Conservation (phyloP, 2,113 vertebrate species). For the Rhineura floridana region DNA sequence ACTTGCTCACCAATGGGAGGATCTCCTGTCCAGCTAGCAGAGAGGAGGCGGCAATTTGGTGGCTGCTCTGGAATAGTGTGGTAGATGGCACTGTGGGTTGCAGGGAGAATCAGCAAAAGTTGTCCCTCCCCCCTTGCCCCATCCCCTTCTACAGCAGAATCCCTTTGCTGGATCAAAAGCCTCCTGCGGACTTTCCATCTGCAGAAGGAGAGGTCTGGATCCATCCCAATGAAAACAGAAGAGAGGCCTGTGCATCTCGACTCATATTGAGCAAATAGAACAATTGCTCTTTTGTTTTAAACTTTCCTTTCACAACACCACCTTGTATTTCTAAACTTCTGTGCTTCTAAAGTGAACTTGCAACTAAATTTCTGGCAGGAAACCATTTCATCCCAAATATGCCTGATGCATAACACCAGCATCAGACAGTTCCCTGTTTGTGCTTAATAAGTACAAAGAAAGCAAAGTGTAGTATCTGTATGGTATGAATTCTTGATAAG, state of each 20-base stretch:
- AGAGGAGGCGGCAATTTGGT: no score
- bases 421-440: conserved; percentile 25
- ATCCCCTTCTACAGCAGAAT: no score
- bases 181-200: no score
- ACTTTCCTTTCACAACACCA: conserved; percentile 35
- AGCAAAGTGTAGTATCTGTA: conserved; percentile 29
- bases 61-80: no score
- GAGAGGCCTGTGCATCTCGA: neutral
- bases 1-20: no score
- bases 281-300: conserved; percentile 52
- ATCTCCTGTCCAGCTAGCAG: no score
- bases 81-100: no score
- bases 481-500: conserved; percentile 41
- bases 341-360: conserved; percentile 30
- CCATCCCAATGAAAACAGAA: neutral
- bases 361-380: neutral
- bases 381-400: conserved; percentile 13
- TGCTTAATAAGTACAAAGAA: conserved; percentile 46
- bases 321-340: conserved; percentile 46
- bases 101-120: no score
- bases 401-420: conserved; percentile 23
- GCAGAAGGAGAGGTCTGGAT: no score
- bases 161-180: no score
- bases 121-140: no score
- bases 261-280: conserved; percentile 55